Evolutionary conservation across 2,797 vertebrate genomes (phyloP), one percentile per base, ranked within the genome.

Genomic region (Momotus momota): DNA sequence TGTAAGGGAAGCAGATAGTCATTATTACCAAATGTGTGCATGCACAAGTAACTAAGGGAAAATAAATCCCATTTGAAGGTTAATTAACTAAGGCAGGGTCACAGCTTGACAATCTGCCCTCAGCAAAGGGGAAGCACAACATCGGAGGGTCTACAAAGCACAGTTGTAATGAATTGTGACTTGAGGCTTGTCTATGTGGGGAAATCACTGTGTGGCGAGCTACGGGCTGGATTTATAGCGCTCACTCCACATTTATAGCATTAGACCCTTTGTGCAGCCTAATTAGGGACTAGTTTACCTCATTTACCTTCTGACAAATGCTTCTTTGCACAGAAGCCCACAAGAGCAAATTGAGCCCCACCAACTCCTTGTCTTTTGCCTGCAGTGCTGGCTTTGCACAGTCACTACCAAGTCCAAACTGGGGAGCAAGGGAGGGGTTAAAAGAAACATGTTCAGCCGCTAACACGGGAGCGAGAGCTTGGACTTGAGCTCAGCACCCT

Each of bases 61-160:
- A 96, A 97, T 96, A 96, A 97, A 97, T 96, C 96, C 96, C 95
- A 96, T 96, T 96, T 96, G 95, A 95, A 95, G 95, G 96, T 95
- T 96, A 95, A 96, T 96, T 96, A 96, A 96, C 86, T 95, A 95
- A 95, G 96, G 93, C 96, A 96, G 94, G 96, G 96, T 96, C 95
- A 96, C 91, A 97, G 94, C 92, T 96, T 95, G 96, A 97, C 96
- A 95, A 97, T 94, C 96, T 95, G 92, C 96, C 96, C 96, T 96
- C 86, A 86, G 94, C 92, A 93, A 96, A 96, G 94, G 94, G 92
- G 95, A 96, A 94, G 95, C 92, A 95, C 92, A 96, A 95, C 81
- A 4, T 75, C 3, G 54, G 78, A 77, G 69, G 71, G 74, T 49
- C 94, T 88, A 88, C 10, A 58, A 67, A 95, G 93, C 71, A 72